phyloP scores from a whole-genome alignment of 2,797 vertebrate genomes.

The Heterohyrax brucei region DNA sequence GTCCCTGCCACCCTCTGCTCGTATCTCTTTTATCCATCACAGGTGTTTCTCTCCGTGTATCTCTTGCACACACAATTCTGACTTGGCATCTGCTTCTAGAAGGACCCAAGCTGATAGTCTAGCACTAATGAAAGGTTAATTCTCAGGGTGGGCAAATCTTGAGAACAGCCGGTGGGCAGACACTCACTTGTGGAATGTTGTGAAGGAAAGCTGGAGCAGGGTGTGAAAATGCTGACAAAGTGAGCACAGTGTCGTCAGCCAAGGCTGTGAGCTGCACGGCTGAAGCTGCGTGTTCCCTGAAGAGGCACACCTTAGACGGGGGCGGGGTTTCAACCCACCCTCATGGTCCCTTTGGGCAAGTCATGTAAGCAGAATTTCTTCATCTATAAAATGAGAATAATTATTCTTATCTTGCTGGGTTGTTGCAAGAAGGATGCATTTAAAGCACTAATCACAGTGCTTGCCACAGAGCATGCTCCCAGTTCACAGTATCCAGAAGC shows the following conservation, averaged over 20 bases:
- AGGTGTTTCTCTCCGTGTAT: conserved; percentile 25
- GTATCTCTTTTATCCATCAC: not conserved
- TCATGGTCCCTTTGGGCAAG: not conserved
- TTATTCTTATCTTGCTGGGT: not conserved
- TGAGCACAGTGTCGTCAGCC: not conserved
- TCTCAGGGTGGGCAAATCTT: not conserved
- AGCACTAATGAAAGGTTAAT: not conserved
- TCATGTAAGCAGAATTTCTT: not conserved
- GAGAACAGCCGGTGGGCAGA: not conserved
- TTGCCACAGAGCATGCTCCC: not conserved
- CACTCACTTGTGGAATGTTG: not conserved
- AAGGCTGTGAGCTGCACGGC: not conserved
- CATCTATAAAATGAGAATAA: conserved; percentile 21
- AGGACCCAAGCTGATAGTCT: conserved; percentile 21
- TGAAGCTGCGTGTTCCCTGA: not conserved
- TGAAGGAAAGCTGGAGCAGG: not conserved
- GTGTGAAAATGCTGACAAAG: conserved; percentile 16
- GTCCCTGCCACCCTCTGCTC: not conserved
- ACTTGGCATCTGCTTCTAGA: conserved; percentile 18
- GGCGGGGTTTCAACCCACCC: not conserved
- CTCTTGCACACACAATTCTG: not conserved
- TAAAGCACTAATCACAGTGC: not conserved
- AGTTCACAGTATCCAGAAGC: not conserved
- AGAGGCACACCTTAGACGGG: not conserved
- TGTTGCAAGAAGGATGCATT: not conserved